These are phyloP conservation scores for Drosophila nikananu DNA, from an alignment of 1,140 invertebrate genomes.

Conservation along the genomic window DNA sequence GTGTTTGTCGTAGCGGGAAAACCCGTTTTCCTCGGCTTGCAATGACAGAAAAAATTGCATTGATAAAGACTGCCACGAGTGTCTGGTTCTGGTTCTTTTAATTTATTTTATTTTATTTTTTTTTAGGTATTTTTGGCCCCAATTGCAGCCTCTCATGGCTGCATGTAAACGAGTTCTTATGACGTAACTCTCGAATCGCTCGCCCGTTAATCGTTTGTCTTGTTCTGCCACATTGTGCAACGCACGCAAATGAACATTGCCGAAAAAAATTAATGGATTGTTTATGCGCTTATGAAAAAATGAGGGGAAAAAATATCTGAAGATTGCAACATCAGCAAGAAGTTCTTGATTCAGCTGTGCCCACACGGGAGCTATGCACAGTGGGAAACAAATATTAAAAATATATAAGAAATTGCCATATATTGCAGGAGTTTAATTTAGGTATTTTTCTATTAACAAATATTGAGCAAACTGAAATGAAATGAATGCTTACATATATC, in stretches of 20 bases:
- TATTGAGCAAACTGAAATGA: no score
- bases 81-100: slow-evolving; percentile 43
- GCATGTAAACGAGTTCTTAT: slow-evolving; percentile 78
- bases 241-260: slow-evolving; percentile 62
- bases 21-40: slow-evolving; percentile 34
- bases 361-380: slow-evolving; percentile 33
- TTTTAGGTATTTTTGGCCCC: slow-evolving; percentile 48
- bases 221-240: slow-evolving; percentile 53
- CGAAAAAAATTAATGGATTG: slow-evolving; percentile 52
- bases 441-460: no score
- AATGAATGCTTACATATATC: neutral
- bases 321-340: slow-evolving; percentile 65
- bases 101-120: slow-evolving; percentile 46
- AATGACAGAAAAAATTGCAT: slow-evolving; percentile 72
- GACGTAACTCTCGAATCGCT: slow-evolving; percentile 66
- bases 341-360: slow-evolving; percentile 58
- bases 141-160: slow-evolving; percentile 37
- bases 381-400: neutral
- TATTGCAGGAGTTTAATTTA: neutral
- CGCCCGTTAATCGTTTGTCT: slow-evolving; percentile 20
- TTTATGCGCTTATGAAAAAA: slow-evolving; percentile 40
- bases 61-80: slow-evolving; percentile 67
- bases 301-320: slow-evolving; percentile 30
- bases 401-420: no score
- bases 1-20: slow-evolving; percentile 29